These are phyloP conservation scores for Drosophila greeni DNA, from an alignment of 2,888 invertebrate genomes.

Conservation along the genomic window DNA sequence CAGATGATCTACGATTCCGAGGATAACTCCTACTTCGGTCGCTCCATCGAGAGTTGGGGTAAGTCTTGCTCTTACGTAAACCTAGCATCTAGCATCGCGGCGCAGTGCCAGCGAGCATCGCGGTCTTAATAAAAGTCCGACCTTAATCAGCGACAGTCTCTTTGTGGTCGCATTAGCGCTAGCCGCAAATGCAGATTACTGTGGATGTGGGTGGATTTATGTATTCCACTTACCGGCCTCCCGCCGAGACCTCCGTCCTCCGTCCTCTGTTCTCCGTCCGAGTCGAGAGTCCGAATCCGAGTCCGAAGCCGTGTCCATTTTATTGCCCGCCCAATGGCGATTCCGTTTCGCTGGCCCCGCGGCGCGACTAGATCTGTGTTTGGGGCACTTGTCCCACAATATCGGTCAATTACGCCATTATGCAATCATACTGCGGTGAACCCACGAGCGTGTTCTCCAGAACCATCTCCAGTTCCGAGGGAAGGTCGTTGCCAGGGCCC, in stretches of 20 bases:
- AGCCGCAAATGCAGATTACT: slow-evolving; percentile 17
- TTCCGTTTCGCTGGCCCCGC: slow-evolving; percentile 20
- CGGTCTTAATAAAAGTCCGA: slow-evolving; percentile 57
- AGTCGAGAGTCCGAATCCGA: slow-evolving; percentile 1
- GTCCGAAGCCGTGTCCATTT: slow-evolving; percentile 29
- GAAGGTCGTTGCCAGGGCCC: slow-evolving; percentile 26
- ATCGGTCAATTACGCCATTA: slow-evolving; percentile 73
- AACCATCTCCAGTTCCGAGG: slow-evolving; percentile 17
- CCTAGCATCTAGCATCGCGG: neutral
- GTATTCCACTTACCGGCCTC: slow-evolving; percentile 32
- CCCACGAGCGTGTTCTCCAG: slow-evolving; percentile 34
- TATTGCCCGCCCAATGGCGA: slow-evolving; percentile 45
- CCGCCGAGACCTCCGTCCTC: slow-evolving; percentile 12
- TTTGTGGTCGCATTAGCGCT: slow-evolving; percentile 66
- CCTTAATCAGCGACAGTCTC: slow-evolving; percentile 63
- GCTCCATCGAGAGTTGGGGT: slow-evolving; percentile 91
- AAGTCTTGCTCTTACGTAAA: slow-evolving; percentile 79
- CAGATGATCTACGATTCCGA: slow-evolving; percentile 88
- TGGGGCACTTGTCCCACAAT: slow-evolving; percentile 55
- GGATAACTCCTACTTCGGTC: slow-evolving; percentile 86
- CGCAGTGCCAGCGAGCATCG: slow-evolving; percentile 7
- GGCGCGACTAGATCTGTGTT: slow-evolving; percentile 17
- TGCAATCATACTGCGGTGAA: slow-evolving; percentile 62
- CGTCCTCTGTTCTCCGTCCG: neutral
- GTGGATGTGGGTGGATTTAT: slow-evolving; percentile 11